Evolutionary conservation across 2,797 vertebrate species (phyloP), one percentile per base, ranked within the genome.

Genomic region (Spinibarbus caldwelli): DNA sequence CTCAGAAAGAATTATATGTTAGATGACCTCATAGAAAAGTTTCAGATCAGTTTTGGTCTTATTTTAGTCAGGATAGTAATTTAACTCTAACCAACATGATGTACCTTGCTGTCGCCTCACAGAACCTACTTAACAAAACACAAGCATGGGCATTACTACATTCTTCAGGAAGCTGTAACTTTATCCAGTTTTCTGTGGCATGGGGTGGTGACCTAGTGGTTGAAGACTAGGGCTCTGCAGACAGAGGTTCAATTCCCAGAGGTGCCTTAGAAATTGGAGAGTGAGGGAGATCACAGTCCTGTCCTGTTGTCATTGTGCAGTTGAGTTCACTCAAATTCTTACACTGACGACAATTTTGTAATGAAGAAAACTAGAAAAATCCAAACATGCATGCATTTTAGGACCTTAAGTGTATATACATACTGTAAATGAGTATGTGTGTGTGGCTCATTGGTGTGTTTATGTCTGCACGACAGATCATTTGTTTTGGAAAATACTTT

Each of bases 401-500:
- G 21, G 72, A 75, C 21, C 0, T 21, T 11, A n/a, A n/a, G 73
- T 57, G 21, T 77, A 15, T 38, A n/a, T 36, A n/a, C 1, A 31
- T 76, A 76, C 21, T 36, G 31, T 38, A 57, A 54, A 36, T 38
- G 21, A 41, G 68, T n/a, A n/a, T n/a, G n/a, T 26, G 47, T 67
- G 34, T 59, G 38, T 41, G 38, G 38, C 10, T 41, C 8, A 41
- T 10, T 41, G 9, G 38, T 41, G 38, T 41, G 9, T 41, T 41
- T 9, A 41, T 41, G 38, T 41, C 68, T 12, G 90, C 72, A 21
- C 93, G 92, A 94, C 94, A 94, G 93, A 93, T 95, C 92, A 94
- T 95, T 94, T 95, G 94, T 91, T 93, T 93, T 94, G 94, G 94
- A 95, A 95, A 94, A 94, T 90, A 89, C 87, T 84, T 92, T 91